These are phyloP conservation scores for Ophioninae sp. DNA, from an alignment of 2,888 invertebrate genomes.

Conservation along the genomic window DNA sequence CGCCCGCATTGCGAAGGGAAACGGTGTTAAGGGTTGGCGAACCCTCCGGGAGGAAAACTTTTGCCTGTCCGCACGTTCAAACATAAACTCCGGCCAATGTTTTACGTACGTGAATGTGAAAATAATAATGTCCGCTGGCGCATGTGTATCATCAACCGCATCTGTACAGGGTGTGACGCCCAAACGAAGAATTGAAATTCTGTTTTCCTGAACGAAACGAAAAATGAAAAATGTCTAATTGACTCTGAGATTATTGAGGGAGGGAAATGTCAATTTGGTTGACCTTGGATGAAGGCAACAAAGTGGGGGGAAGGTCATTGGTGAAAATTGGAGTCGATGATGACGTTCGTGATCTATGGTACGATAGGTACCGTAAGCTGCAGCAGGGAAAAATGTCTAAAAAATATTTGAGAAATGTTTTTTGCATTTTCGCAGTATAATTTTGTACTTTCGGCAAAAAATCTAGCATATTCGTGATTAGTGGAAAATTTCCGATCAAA, in stretches of 20 bases:
- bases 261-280: background rate
- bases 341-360: no score
- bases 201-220: no score
- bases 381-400: no score
- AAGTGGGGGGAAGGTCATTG: background rate
- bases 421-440: no score
- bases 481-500: no score
- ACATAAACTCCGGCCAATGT: slow-evolving; percentile 32
- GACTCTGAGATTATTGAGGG: no score
- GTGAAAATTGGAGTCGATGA: background rate
- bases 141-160: background rate
- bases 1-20: slow-evolving; percentile 5
- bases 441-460: no score
- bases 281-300: background rate
- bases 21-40: slow-evolving; percentile 29
- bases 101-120: slow-evolving; percentile 39
- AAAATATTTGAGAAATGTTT: no score
- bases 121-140: slow-evolving; percentile 48
- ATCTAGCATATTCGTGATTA: no score
- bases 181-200: no score
- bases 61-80: slow-evolving; percentile 45
- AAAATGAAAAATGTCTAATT: no score
- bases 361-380: no score
- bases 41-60: slow-evolving; percentile 23
- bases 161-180: background rate